Percentiles rank a stretch among this genome's conserved stretches.
phyloP scores from a whole-genome alignment of 2,888 invertebrate genomes.

The Drosophila acutilabella region DNA sequence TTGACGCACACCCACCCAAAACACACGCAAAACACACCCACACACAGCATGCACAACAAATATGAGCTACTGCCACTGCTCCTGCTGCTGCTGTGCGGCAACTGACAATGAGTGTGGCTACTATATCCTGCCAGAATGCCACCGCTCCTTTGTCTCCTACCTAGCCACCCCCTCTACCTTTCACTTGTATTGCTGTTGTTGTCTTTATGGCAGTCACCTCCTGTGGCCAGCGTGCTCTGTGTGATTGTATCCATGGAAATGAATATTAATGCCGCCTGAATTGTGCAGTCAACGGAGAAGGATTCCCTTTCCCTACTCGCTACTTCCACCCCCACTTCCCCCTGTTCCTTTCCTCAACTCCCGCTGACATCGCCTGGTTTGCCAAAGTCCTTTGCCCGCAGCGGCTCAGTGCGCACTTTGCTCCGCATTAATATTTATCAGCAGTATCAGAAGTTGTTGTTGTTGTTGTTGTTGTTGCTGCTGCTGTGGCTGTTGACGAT shows the following conservation, averaged over 20 bases:
- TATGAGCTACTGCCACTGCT: slow-evolving; percentile 31
- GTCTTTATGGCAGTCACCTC: slow-evolving; percentile 64
- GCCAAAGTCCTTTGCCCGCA: slow-evolving; percentile 78
- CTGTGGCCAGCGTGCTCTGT: slow-evolving; percentile 63
- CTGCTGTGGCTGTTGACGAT: slow-evolving; percentile 27
- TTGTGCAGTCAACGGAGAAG: slow-evolving; percentile 43
- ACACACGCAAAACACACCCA: too few species aligned
- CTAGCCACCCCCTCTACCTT: background rate
- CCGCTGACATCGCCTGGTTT: slow-evolving; percentile 27
- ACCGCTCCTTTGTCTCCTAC: slow-evolving; percentile 13
- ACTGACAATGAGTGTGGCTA: slow-evolving; percentile 47
- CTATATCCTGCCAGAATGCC: slow-evolving; percentile 19
- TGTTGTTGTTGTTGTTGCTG: slow-evolving; percentile 29
- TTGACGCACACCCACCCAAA: slow-evolving; percentile 58
- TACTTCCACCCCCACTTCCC: background rate
- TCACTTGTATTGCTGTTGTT: slow-evolving; percentile 34
- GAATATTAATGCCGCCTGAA: slow-evolving; percentile 76
- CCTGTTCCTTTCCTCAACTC: slow-evolving; percentile 6
- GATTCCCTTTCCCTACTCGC: slow-evolving; percentile 12
- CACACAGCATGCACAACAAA: slow-evolving; percentile 32
- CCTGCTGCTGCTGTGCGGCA: slow-evolving; percentile 15
- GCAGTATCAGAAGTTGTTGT: slow-evolving; percentile 69
- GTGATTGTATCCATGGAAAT: slow-evolving; percentile 79
- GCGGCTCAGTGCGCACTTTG: slow-evolving; percentile 80
- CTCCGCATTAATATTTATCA: slow-evolving; percentile 79